These are phyloP conservation scores for Lordiphosa stackelbergi DNA, from an alignment of 1,140 invertebrate genomes.

Conservation along the genomic window DNA sequence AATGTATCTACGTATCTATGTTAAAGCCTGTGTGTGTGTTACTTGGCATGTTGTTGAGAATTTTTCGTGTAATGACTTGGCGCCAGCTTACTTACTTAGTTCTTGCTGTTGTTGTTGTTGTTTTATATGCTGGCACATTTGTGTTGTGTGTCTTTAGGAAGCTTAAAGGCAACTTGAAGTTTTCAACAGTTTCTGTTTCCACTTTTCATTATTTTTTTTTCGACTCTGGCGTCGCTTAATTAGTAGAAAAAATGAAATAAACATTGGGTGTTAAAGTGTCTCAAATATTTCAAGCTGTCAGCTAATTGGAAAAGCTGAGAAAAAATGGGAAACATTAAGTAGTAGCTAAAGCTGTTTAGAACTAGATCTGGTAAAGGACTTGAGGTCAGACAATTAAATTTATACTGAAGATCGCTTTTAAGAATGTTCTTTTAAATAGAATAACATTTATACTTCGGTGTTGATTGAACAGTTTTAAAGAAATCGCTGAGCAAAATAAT, in stretches of 20 bases:
- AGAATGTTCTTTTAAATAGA: too few species aligned
- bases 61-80: slow-evolving; percentile 20
- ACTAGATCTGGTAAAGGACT: too few species aligned
- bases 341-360: too few species aligned
- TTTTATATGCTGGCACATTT: slow-evolving; percentile 13
- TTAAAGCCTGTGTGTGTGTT: slow-evolving; percentile 3
- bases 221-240: slow-evolving; percentile 24
- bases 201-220: slow-evolving; percentile 6
- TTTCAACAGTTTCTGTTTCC: slow-evolving; percentile 7
- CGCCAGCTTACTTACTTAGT: slow-evolving; percentile 11
- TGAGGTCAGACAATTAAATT: too few species aligned
- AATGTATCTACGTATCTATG: slow-evolving; percentile 20
- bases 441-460: too few species aligned
- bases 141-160: slow-evolving; percentile 14
- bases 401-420: too few species aligned
- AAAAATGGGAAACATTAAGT: too few species aligned
- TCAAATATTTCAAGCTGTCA: slow-evolving; percentile 36
- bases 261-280: slow-evolving; percentile 32
- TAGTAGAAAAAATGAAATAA: slow-evolving; percentile 18
- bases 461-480: too few species aligned
- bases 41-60: slow-evolving; percentile 16
- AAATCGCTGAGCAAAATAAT: too few species aligned
- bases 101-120: slow-evolving; percentile 7
- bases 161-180: slow-evolving; percentile 13
- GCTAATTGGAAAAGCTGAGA: slow-evolving; percentile 25